Evolutionary conservation across 2,888 invertebrate genomes (phyloP).

Genomic region (Coenonympha arcania): DNA sequence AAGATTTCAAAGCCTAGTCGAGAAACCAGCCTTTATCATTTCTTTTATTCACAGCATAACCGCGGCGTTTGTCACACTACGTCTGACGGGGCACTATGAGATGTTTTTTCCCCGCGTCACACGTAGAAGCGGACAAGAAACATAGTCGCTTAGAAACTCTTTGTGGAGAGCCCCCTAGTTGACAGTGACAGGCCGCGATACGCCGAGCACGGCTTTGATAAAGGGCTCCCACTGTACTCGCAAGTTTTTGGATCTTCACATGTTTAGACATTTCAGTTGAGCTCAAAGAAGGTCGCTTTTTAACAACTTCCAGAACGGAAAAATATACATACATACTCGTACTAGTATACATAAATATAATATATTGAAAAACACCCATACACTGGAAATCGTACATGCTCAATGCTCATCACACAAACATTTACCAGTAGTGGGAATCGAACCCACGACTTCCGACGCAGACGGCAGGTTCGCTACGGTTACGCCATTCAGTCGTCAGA

Average conservation of each 20-base stretch:
- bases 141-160: slow-evolving; percentile 32
- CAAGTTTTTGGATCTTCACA: slow-evolving; percentile 8
- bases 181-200: slow-evolving; percentile 39
- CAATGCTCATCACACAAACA: too few relatives aligned
- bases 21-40: too few relatives aligned
- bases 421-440: too few relatives aligned
- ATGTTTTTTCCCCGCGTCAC: slow-evolving; percentile 16
- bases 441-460: too few relatives aligned
- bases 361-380: too few relatives aligned
- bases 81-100: background rate
- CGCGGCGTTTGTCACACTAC: background rate
- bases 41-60: too few relatives aligned
- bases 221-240: slow-evolving; percentile 20
- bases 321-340: background rate
- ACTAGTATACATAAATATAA: too few relatives aligned
- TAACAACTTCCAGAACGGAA: background rate
- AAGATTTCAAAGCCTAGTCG: too few relatives aligned
- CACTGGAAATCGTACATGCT: too few relatives aligned
- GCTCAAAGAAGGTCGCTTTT: background rate
- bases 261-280: background rate
- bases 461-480: too few relatives aligned
- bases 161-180: slow-evolving; percentile 30
- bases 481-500: too few relatives aligned
- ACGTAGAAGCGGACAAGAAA: slow-evolving; percentile 22
- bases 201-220: slow-evolving; percentile 20